Base-by-base conservation (phyloP, 1,140 invertebrate species). In the Drosophila tristis region DNA sequence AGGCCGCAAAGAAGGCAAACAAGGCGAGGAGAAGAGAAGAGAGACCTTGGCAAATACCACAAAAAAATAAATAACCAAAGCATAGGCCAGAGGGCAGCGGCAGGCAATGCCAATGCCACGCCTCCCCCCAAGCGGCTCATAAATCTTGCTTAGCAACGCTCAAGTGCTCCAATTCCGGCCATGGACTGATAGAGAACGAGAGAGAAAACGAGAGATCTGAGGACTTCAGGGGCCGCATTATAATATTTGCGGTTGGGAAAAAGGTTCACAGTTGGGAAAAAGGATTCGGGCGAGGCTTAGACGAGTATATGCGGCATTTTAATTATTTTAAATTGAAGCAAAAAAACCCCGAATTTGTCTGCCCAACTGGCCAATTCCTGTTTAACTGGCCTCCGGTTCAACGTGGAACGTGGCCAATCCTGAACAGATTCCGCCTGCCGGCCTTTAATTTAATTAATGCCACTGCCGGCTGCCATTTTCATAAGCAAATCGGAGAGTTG, bases 111-210 rank as follows among this genome's bases (percentile, higher is more conserved):
- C 79, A 78, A 74, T 78, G 80, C 74, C 80, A 65, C 49, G 68
- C 60, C 58, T 11, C 54, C 57, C 53, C 53, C 23, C 55, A 2
- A 42, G 84, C 74, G 74, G 25, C 82, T 72, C 82, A 86, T 86
- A 86, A 86, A 87, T 86, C 82, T 87, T 86, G 78, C 82, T 86
- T 86, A 82, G 82, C 70, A 65, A 75, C 73, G 71, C 71, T 75
- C 73, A 74, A 75, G 51, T 74, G 77, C 66, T 51, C 72, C 31
- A 63, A 85, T 76, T 71, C 62, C 74, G 39, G 3, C 20, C 0
- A 20, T 25, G 8, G 25, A n/a, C 4, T 13, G 35, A 13, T 39
- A 11, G 35, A 39, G 35, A 39, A 8, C 35, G 43, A 13, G 9
- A 5, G n/a, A 13, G 7, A 43, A 26, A 35, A 11, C 53, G 23